Evolutionary conservation across 1,140 invertebrate species (phyloP), one percentile per base, ranked within the genome.

Genomic region (Elymnias hypermnestra): DNA sequence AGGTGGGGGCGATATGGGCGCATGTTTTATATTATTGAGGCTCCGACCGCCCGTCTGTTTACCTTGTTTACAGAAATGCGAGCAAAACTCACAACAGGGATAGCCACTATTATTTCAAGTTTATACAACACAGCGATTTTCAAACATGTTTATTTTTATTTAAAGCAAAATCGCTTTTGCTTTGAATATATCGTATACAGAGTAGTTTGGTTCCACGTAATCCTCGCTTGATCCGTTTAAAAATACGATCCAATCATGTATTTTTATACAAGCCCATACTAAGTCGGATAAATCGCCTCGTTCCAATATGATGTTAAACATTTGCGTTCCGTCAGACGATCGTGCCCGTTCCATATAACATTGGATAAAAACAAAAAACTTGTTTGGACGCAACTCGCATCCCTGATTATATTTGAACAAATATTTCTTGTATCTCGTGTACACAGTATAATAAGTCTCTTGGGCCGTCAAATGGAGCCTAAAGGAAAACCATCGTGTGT

Each of bases 371-470:
- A 75, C 63, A 63, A 72, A 63, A 72, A 65, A 62, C 59, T 72
- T 76, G 72, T 78, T 83, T 78, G 75, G 65, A 61, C 65, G 62
- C 59, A 72, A 64, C 63, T 69, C 68, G 57, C 57, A 68, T 68
- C 68, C 72, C 65, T 81, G 77, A 82, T 84, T 84, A 84, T 84
- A 78, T 84, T 84, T 84, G 81, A 63, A 75, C 74, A 78, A 74
- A 79, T 81, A 82, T 82, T 76, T 60, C 60, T 61, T 49, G 65
- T 59, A 61, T 71, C 63, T 67, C 65, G 66, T 78, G 72, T 82
- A 76, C 66, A 84, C 76, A 81, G 61, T 62, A 67, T 84, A 82
- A 84, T 78, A 84, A 75, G 81, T 78, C 81, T 81, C 75, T 67
- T 50, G 76, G 73, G 75, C 69, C 63, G 65, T 43, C 65, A 73